A percentile compares a stretch with the other conserved stretches of the same genome.
These are phyloP conservation scores for Lycorma delicatula DNA, from an alignment of 1,140 invertebrate species.

Conservation along the genomic window DNA sequence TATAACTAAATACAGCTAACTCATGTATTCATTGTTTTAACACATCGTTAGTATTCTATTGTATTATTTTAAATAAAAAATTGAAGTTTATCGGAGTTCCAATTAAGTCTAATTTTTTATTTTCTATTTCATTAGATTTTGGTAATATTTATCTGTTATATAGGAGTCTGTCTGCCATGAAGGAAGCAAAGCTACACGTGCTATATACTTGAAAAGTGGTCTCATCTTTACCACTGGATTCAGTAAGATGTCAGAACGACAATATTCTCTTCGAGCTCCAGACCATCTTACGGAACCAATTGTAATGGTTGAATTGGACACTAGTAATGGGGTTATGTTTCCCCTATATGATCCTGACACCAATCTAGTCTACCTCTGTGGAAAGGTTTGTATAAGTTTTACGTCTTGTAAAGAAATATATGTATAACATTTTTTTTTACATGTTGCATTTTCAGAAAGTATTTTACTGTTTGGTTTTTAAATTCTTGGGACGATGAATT, in stretches of 20 bases:
- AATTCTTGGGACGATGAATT: no score
- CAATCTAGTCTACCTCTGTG: slow-evolving; percentile 91
- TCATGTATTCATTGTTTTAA: no score
- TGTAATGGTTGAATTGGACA: slow-evolving; percentile 92
- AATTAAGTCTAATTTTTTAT: no score
- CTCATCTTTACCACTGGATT: slow-evolving; percentile 96
- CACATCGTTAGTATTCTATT: no score
- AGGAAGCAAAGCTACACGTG: slow-evolving; percentile 90
- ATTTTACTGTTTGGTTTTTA: no score
- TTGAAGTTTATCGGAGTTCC: no score
- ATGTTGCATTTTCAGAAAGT: no score
- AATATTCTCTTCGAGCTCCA: slow-evolving; percentile 85
- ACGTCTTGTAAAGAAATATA: no score
- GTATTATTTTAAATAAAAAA: no score
- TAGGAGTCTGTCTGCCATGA: slow-evolving; percentile 86
- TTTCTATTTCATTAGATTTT: no score
- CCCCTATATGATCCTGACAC: slow-evolving; percentile 97
- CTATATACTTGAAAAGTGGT: slow-evolving; percentile 81
- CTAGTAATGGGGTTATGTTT: slow-evolving; percentile 96
- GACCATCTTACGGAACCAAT: slow-evolving; percentile 86
- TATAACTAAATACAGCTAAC: no score
- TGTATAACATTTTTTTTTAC: no score
- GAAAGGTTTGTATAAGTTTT: slow-evolving; percentile 61
- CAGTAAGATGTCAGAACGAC: slow-evolving; percentile 90
- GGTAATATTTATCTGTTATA: slow-evolving; percentile 11